Evolutionary conservation across 2,113 vertebrate species (phyloP), one percentile per base, ranked within the genome.

Genomic region (Seriola dumerili): DNA sequence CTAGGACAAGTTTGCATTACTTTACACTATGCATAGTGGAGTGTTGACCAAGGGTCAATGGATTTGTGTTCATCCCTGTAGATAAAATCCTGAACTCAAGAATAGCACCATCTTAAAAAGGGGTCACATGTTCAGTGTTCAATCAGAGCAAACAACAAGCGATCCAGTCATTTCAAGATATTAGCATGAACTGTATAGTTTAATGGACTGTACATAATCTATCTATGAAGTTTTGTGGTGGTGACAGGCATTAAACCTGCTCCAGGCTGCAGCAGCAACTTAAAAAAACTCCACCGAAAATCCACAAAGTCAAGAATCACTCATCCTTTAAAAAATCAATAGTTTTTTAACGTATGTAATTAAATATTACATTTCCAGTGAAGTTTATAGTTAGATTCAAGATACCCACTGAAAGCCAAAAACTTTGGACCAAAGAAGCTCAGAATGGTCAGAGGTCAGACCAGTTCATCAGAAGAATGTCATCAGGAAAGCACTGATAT

Each of bases 351-450:
- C 40, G 8, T 9, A 11, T 57, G 36, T 68, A 11, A n/a, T 67
- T 50, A 16, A 50, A 25, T 55, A 25, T 55, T 40, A 50, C 0
- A 76, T 68, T 81, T 48, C 21, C 16, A 34, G 48, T 2, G 0
- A 16, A 8, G 34, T 44, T 50, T 19, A 4, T 17, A 50, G 10
- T 50, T 38, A 40, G 17, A 72, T 36, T 55, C 4, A 38, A 62
- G 12, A 72, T 34, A 34, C 62, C 48, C n/a, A 67, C 29, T 59
- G 21, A 80, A 83, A 83, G 58, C 79, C 65, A 82, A 79, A 82
- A 76, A 69, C 54, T 13, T 64, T 50, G 72, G 57, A 84, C 80
- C 80, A 86, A 89, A 88, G 78, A 86, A 74, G 62, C 44, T 58
- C 5, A 36, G 46, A 48, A 17, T 34, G 58, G 42, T 81, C 57